Conservation (phyloP, 2,888 invertebrate genomes). For the Barypeithes pellucidus region DNA sequence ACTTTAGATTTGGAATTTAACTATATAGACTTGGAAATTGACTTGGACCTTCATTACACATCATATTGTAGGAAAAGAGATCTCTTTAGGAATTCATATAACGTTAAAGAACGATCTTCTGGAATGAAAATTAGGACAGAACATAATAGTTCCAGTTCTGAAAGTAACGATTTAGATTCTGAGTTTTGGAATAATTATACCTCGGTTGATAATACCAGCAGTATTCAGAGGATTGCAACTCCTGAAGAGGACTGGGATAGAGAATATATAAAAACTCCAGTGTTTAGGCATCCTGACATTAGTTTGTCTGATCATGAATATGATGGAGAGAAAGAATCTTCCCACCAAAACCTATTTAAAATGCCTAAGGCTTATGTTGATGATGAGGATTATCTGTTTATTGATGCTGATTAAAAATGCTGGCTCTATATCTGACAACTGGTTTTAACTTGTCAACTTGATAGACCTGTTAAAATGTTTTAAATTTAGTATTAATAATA, state of each 20-base stretch:
- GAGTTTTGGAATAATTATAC: conserved; percentile 11
- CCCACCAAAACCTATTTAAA: neutral
- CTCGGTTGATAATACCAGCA: conserved; percentile 8
- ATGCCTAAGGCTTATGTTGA: conserved; percentile 43
- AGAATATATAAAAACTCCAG: conserved; percentile 27
- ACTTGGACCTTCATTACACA: conserved; percentile 35
- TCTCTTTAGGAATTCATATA: conserved; percentile 44
- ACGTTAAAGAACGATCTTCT: conserved; percentile 3
- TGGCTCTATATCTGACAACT: too few relatives aligned
- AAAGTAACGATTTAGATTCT: conserved; percentile 13
- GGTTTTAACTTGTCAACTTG: too few relatives aligned
- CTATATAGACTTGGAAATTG: conserved; percentile 50
- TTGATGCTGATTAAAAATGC: conserved; percentile 58
- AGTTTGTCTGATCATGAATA: conserved; percentile 59
- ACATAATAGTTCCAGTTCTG: neutral
- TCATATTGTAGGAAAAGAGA: conserved; percentile 52
- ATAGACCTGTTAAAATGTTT: too few relatives aligned
- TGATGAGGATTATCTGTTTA: conserved; percentile 61
- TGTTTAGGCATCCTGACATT: conserved; percentile 52
- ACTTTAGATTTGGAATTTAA: conserved; percentile 58
- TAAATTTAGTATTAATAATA: too few relatives aligned
- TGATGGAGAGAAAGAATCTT: conserved; percentile 50
- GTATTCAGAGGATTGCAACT: conserved; percentile 25
- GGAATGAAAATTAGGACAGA: conserved; percentile 4
- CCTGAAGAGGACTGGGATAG: conserved; percentile 59